Evolutionary conservation across 2,113 vertebrate genomes (phyloP).

Genomic region (Sinocyclocheilus grahami): DNA sequence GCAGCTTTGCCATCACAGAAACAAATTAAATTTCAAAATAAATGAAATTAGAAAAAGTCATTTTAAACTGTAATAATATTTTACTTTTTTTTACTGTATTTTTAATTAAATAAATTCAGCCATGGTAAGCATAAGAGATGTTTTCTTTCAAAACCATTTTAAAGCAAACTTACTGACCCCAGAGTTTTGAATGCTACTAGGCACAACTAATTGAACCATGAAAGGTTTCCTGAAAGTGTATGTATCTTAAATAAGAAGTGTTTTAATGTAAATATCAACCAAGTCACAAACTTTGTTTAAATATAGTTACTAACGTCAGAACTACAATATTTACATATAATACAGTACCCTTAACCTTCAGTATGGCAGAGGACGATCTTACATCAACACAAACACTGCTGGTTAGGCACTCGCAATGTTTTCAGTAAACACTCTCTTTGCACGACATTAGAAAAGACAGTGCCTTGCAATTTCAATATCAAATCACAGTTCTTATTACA

Average conservation of each 20-base stretch:
- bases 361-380: background rate
- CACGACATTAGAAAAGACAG: background rate
- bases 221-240: background rate
- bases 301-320: background rate
- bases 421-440: conserved; percentile 14
- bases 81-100: background rate
- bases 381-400: background rate
- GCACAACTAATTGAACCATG: background rate
- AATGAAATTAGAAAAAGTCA: background rate
- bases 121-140: background rate
- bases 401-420: background rate
- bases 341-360: conserved; percentile 7
- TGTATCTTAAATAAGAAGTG: background rate
- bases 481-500: background rate
- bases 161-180: background rate
- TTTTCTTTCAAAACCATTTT: background rate
- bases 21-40: background rate
- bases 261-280: background rate
- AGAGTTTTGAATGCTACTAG: background rate
- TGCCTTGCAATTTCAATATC: background rate
- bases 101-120: background rate
- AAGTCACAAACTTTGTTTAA: background rate
- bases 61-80: background rate
- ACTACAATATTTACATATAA: conserved; percentile 6
- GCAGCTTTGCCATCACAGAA: background rate